Evolutionary conservation across 2,888 invertebrate species (phyloP), one percentile per base, ranked within the genome.

Genomic region (Hydriomena furcata): DNA sequence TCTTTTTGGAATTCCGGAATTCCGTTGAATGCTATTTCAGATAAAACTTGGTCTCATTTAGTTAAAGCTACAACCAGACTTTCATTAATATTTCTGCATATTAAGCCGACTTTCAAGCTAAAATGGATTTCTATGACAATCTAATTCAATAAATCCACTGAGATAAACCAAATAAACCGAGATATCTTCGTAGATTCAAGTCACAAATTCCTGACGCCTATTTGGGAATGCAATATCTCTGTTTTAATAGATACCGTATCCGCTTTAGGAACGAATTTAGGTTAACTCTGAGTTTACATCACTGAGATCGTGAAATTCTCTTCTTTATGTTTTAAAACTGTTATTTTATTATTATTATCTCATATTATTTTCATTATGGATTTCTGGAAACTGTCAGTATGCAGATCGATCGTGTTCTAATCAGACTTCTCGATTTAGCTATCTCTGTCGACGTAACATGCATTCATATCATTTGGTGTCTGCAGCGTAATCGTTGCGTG

Each of bases 401-500:
- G 28, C 35, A 48, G 46, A 56, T 56, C 27, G 24, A 56, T 56
- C 25, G 25, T 12, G 30, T 8, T 43, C 45, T 51, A 51, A 54
- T 54, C 52, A 46, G 28, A 20, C 30, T 41, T 51, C 25, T 40
- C 46, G 43, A 48, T 55, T 47, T 51, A 40, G 58, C 70, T 67
- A 71, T 70, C 65, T 61, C 63, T 69, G 60, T 70, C 61, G 57
- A 63, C 65, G 60, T 60, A 60, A 23, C 27, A 40, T 28, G 41
- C 6, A 61, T 67, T 60, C 65, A 69, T 67, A 68, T 71, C 72
- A 64, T 61, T 48, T 60, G 58, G 49, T 60, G 42, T 54, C 12
- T 5, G 23, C 35, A 32, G 68, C 71, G 76, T 83, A 81, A 84
- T 78, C 66, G 65, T 73, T 75, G 74, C 77, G 63, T 75, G 69